Base-by-base conservation (phyloP, 2,888 invertebrate genomes). In the Cosmia trapezina region DNA sequence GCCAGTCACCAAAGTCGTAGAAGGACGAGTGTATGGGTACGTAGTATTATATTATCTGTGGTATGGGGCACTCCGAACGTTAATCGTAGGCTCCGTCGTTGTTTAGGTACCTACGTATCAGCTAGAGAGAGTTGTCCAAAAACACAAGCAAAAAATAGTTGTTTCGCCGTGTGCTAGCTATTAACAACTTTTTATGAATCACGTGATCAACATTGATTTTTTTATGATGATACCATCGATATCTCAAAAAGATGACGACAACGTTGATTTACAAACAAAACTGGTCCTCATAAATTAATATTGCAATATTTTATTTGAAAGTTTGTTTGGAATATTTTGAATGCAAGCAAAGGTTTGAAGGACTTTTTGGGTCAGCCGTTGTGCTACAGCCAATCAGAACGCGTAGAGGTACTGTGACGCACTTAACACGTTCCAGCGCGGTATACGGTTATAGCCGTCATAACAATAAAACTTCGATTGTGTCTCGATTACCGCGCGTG, bases 221-320 rank as follows among this genome's bases (percentile, higher is more conserved):
- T 56, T 19, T 61, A 49, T 57, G 14, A 37, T 49, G 4, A 51
- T 60, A 33, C 51, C 62, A 57, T 62, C 56, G 51, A 67, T 67
- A 62, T 75, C 75, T 57, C 45, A 68, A 61, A 68, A 61, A 57
- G 2, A 68, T 45, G 28, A 74, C 60, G 41, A 12, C 49, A 70
- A 54, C 12, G 22, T 60, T 28, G 33, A 76, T 76, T 22, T 51
- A 9, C 57, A 49, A 64, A 60, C 43, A 49, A 70, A 76, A 76
- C 76, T 37, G 60, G 77, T 76, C 8, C 11, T 49, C 19, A 22
- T 68, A 47, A 53, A 74, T 53, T 54, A 63, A 12, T 70, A 54
- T 76, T n/a, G 43, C 60, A 76, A 60, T 45, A 76, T 70, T 76
- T 76, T 45, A 76, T 70, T 76, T 76, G 70, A 76, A 76, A 76